A percentile compares a stretch with the other conserved stretches of the same genome.
phyloP scores from a whole-genome alignment of 2,888 invertebrate genomes.

The Aleiodes leptofemur region DNA sequence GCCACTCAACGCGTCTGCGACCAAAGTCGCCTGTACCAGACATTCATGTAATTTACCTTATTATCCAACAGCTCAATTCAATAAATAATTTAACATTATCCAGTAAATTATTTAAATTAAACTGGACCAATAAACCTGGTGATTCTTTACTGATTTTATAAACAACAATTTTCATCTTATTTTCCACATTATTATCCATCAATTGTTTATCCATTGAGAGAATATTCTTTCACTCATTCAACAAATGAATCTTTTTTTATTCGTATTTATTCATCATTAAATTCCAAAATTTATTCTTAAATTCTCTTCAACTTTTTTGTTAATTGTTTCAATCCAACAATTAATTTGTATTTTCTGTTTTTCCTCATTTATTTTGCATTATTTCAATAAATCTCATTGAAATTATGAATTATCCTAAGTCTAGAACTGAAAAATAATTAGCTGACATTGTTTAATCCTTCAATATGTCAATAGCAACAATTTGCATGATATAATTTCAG shows the following conservation, averaged over 20 bases:
- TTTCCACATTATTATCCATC: constrained; percentile 59
- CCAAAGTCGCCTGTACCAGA: constrained; percentile 74
- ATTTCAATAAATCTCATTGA: background rate
- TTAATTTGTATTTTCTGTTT: background rate
- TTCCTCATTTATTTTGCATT: background rate
- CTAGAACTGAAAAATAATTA: constrained; percentile 68
- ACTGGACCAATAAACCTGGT: constrained; percentile 9
- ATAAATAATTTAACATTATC: constrained; percentile 5
- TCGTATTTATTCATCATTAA: constrained; percentile 8
- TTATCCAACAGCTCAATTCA: constrained; percentile 59
- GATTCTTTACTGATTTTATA: constrained; percentile 14
- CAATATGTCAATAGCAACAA: constrained; percentile 47
- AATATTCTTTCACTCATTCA: constrained; percentile 41
- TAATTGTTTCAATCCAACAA: background rate
- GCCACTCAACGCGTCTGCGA: constrained; percentile 75
- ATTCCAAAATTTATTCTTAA: background rate
- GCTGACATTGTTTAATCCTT: constrained; percentile 64
- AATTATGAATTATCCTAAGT: constrained; percentile 64
- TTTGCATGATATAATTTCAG: constrained; percentile 44
- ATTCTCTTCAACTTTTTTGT: constrained; percentile 1
- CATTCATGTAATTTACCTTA: constrained; percentile 73
- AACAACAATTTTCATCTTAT: constrained; percentile 36
- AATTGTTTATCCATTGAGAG: constrained; percentile 70
- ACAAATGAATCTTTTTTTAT: constrained; percentile 17
- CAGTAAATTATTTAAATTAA: constrained; percentile 27